Evolutionary conservation across 1,140 invertebrate genomes (phyloP), one percentile per base, ranked within the genome.

Genomic region (Tribolium madens): DNA sequence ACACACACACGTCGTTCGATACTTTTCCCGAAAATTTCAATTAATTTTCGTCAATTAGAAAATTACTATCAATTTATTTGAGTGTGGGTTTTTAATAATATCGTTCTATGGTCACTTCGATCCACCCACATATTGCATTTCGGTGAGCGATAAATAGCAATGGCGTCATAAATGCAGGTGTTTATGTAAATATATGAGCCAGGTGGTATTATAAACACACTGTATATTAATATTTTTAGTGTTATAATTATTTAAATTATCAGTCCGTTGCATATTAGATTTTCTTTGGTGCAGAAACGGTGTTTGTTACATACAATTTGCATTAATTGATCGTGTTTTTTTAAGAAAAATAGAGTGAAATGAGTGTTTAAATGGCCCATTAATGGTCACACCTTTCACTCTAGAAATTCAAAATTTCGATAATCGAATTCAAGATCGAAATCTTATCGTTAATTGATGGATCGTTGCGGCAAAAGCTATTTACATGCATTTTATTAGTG

Each of bases 211-310:
- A 5, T 26, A 26, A 26, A 26, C 48, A 50, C 13, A 7, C 15
- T 7, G 10, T 14, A 50, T 14, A 50, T 14, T 14, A 14, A 7
- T 17, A 12, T 50, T 13, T 50, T 14, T n/a, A 1, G 18, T 21
- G 18, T 21, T 21, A 17, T 21, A 14, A 57, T 57, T 57, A 57
- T 21, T 57, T 9, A 4, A 17, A 57, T 57, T 57, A 57, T 10
- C 17, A 57, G 52, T 18, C 14, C 52, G 52, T 57, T 57, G 52
- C 52, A 26, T 21, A 21, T 57, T 57, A 17, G 52, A 57, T 26
- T n/a, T 15, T 52, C 50, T 14, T 2, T 2, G 13, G 13, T 52
- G 50, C 17, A 57, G 17, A 21, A 57, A 57, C 17, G 15, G 50
- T 17, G 5, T 47, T 47, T 12, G 12, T 57, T 21, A 21, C 52